Base-by-base conservation (phyloP, 1,140 invertebrate species). In the Stegodyphus dumicola region DNA sequence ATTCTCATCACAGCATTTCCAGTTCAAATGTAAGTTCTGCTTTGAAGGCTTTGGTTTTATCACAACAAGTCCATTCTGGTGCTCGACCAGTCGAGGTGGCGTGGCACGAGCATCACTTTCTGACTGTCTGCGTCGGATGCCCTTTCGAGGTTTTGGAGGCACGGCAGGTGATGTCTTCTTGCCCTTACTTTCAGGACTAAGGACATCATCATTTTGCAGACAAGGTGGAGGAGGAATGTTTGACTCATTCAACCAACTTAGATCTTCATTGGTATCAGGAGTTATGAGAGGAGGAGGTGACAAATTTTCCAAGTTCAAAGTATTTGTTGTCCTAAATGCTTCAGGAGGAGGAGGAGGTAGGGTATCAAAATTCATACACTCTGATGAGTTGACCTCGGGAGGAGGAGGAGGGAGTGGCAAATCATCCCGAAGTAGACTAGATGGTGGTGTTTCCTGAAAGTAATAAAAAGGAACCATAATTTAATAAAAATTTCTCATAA, bases 341-440 rank as follows among this genome's bases (percentile, higher is more conserved):
- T 92, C 90, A 3, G 92, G 91, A 15, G 92, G 92, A 5, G 92
- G 93, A 33, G 93, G 93, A 6, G 92, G 92, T 51, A 93, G 91
- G 78, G 87, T 87, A 65, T 90, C 90, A 65, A 88, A 73, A 86
- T 73, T 77, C 65, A 87, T 73, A 52, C 84, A 78, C 48, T 87
- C 79, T 11, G 88, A 71, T 17, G 49, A 17, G 66, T 78, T 65
- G 10, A 67, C 9, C 9, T 77, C 48, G n/a, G 74, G 80, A 6
- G 88, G 88, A 15, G 89, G 89, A 33, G 90, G 90, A 17, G 90
- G 90, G 11, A 89, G 87, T 13, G 90, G 90, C 17, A 90, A 86
- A 67, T 87, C 88, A 67, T 90, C 90, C 51, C 67, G 53, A 6
- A 71, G 66, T n/a, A 83, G 64, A 18, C 75, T 79, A 6, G 65